Percentiles rank a stretch among this genome's conserved stretches.
phyloP scores from a whole-genome alignment of 2,113 vertebrate genomes.

The Pyrgilauda ruficollis region DNA sequence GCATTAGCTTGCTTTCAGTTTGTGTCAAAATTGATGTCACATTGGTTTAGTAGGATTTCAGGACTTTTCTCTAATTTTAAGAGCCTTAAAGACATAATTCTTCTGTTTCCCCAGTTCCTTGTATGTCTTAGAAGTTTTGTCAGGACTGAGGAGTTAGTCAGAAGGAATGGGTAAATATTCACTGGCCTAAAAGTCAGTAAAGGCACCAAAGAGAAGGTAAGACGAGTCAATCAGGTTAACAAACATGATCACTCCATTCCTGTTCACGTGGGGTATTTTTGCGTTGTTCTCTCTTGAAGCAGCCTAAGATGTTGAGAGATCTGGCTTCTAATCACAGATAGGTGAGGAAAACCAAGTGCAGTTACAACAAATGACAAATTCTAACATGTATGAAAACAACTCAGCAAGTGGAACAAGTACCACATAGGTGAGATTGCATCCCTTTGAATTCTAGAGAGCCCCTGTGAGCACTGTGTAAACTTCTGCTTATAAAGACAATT shows the following conservation, averaged over 20 bases:
- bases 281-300: neutral
- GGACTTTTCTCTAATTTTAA: neutral
- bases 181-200: neutral
- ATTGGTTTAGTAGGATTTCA: conserved; percentile 29
- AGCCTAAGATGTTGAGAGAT: neutral
- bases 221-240: neutral
- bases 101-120: neutral
- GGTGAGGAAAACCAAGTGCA: neutral
- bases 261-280: neutral
- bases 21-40: neutral
- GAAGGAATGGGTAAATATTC: neutral
- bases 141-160: neutral
- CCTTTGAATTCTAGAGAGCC: neutral
- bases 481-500: neutral
- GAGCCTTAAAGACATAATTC: neutral
- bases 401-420: neutral
- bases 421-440: neutral
- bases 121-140: neutral
- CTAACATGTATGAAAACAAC: neutral
- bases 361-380: neutral
- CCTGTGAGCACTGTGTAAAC: neutral
- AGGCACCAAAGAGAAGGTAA: neutral
- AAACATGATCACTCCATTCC: neutral
- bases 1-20: neutral
- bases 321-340: neutral